Evolutionary conservation across 2,113 vertebrate genomes (phyloP).

Genomic region (Camelus bactrianus): DNA sequence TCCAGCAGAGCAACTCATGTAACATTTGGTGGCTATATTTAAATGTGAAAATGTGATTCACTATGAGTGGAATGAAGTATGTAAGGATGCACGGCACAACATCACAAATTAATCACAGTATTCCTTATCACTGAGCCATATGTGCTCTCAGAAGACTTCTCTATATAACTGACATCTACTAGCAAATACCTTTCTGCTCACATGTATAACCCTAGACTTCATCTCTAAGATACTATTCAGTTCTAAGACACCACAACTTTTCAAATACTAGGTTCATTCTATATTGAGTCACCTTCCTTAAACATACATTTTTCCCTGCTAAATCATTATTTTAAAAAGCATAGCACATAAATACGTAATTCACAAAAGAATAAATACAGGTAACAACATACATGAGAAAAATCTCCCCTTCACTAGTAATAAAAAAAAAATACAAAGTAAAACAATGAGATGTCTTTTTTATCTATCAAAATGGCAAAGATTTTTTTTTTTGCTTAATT

Average conservation of each 20-base stretch:
- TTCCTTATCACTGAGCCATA: background rate
- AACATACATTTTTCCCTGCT: background rate
- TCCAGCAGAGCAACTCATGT: background rate
- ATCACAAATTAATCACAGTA: background rate
- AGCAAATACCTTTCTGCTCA: background rate
- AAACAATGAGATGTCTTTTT: background rate
- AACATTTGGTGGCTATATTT: background rate
- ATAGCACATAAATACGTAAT: background rate
- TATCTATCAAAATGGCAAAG: background rate
- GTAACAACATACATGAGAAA: background rate
- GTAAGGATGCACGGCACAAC: background rate
- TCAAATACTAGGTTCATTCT: background rate
- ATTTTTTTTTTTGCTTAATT: background rate
- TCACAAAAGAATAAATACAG: slow-evolving; percentile 6
- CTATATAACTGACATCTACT: background rate
- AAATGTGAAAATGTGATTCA: background rate
- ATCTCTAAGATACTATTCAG: background rate
- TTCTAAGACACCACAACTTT: background rate
- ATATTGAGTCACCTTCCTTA: background rate
- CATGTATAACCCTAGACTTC: background rate
- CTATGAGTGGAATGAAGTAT: background rate
- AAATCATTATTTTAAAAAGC: background rate
- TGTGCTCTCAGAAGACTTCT: background rate
- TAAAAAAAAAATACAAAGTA: slow-evolving; percentile 48
- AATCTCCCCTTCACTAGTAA: background rate